phyloP scores from a whole-genome alignment of 2,113 vertebrate genomes.

The Coptodon rendalli region DNA sequence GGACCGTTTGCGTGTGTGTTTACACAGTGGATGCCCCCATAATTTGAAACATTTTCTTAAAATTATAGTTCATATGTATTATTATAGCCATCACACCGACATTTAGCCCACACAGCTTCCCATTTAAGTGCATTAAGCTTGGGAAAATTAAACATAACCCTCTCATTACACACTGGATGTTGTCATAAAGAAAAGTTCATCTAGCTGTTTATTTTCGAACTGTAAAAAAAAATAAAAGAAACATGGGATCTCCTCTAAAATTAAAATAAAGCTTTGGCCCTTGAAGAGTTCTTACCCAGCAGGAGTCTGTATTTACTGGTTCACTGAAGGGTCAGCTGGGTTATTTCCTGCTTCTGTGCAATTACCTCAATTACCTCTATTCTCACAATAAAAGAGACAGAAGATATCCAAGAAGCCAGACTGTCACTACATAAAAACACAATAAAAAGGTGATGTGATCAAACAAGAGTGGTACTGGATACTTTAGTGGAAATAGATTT shows the following conservation, averaged over 20 bases:
- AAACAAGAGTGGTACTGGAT: background rate
- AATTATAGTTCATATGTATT: background rate
- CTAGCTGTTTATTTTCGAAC: background rate
- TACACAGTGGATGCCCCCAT: background rate
- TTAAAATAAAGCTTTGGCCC: background rate
- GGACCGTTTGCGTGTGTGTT: background rate
- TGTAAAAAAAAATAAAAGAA: background rate
- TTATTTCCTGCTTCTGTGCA: background rate
- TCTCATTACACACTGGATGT: background rate
- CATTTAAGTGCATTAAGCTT: background rate
- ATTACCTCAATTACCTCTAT: background rate
- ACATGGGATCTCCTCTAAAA: background rate
- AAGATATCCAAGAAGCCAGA: background rate
- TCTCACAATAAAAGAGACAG: background rate
- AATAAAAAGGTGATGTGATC: background rate
- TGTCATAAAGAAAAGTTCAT: background rate
- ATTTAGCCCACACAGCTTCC: background rate
- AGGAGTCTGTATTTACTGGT: background rate
- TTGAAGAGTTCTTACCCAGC: background rate
- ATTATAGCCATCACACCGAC: background rate
- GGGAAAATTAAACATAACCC: background rate
- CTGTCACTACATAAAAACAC: background rate
- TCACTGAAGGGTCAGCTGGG: background rate
- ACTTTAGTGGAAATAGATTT: background rate
- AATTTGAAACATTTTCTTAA: background rate